A percentile compares a stretch with the other conserved stretches of the same genome.
Evolutionary conservation across 2,113 vertebrate genomes (phyloP).

Genomic region (Centropristis striata): DNA sequence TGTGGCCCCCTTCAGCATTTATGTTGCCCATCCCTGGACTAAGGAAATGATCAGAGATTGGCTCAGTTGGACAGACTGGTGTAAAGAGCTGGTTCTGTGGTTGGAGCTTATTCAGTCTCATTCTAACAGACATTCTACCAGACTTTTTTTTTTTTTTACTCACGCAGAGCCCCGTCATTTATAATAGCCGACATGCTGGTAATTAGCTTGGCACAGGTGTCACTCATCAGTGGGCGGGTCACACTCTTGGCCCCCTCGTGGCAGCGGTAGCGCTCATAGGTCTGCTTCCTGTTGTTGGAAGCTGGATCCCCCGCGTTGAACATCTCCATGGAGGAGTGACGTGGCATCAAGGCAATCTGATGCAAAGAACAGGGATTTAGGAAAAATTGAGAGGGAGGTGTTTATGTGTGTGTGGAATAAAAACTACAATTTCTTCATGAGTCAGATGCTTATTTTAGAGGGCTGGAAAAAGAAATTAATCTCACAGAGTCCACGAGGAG

Average conservation of each 20-base stretch:
- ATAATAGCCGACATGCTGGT: constrained; percentile 92
- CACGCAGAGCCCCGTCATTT: constrained; percentile 91
- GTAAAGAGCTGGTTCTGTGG: no score
- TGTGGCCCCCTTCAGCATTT: no score
- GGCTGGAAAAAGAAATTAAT: neutral
- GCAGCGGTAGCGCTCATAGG: constrained; percentile 92
- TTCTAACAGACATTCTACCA: no score
- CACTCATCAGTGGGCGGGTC: constrained; percentile 80
- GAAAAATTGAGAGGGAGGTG: neutral
- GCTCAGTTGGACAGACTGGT: no score
- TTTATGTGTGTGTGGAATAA: neutral
- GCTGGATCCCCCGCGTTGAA: constrained; percentile 89
- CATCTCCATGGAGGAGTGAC: constrained; percentile 92
- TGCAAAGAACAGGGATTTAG: neutral
- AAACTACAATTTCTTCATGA: neutral
- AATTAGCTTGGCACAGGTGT: constrained; percentile 91
- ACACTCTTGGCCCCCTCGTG: constrained; percentile 87
- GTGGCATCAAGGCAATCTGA: constrained; percentile 92
- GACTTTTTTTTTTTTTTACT: constrained; percentile 82
- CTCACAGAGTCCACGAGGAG: constrained; percentile 95
- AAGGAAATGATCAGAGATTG: no score
- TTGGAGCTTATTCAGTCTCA: no score
- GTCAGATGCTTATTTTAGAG: neutral
- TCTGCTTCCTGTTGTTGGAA: constrained; percentile 87
- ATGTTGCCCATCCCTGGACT: no score